Percentiles rank a stretch among this genome's conserved stretches.
Evolutionary conservation across 92 coral and sea anemone genomes (phyloP).

Genomic region (Galaxea fascicularis): DNA sequence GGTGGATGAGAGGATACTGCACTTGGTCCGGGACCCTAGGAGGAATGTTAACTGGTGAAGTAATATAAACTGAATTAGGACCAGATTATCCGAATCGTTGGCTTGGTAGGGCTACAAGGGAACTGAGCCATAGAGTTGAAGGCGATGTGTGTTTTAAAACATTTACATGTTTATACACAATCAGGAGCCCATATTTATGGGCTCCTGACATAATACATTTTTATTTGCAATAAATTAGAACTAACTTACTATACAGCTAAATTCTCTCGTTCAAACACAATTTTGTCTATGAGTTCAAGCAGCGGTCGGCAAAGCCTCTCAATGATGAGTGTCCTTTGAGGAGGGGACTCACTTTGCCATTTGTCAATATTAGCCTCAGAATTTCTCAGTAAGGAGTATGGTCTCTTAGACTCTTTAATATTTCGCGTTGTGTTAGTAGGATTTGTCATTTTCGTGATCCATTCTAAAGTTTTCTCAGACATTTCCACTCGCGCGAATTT

Average conservation of each 20-base stretch:
- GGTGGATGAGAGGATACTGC: slow-evolving; percentile 28
- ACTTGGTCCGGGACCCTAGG: slow-evolving; percentile 66
- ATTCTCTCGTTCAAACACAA: not conserved
- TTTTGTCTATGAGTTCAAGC: slow-evolving; percentile 25
- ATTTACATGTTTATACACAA: too few species aligned
- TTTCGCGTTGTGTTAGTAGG: not conserved
- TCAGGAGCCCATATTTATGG: too few species aligned
- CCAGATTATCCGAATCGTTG: slow-evolving; percentile 52
- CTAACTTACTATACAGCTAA: not conserved
- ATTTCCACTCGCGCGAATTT: slow-evolving; percentile 25
- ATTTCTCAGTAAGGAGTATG: slow-evolving; percentile 24
- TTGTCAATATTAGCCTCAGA: slow-evolving; percentile 38
- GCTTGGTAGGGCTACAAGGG: not conserved
- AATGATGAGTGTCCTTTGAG: slow-evolving; percentile 11
- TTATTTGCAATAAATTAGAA: too few species aligned
- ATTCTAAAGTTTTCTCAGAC: slow-evolving; percentile 10
- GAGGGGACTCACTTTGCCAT: slow-evolving; percentile 37
- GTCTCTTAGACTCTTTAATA: not conserved
- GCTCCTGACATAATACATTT: too few species aligned
- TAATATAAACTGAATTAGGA: slow-evolving; percentile 39
- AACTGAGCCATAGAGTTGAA: slow-evolving; percentile 27
- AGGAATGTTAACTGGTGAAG: slow-evolving; percentile 59
- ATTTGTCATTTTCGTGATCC: slow-evolving; percentile 36
- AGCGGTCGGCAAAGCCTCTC: slow-evolving; percentile 19
- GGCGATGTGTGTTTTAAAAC: too few species aligned